Percentiles rank a stretch among this genome's conserved stretches.
These are phyloP conservation scores for Pristionchus exspectatus DNA, from an alignment of 2,888 invertebrate genomes.

Conservation along the genomic window DNA sequence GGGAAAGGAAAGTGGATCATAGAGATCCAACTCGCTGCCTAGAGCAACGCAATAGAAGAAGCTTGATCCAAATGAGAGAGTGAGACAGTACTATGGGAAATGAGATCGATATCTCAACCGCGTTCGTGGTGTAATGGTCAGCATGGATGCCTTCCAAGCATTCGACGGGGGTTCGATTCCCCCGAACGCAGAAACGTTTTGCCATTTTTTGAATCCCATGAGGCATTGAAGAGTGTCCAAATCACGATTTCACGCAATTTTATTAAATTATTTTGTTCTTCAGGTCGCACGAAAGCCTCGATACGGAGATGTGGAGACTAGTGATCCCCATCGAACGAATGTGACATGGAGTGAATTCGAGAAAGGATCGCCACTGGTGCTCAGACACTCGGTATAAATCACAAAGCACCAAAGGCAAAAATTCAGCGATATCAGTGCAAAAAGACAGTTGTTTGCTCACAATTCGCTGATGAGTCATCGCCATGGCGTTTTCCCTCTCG, in stretches of 20 bases:
- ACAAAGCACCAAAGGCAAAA: background rate
- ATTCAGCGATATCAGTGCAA: background rate
- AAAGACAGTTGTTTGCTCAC: background rate
- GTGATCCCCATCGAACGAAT: slow-evolving; percentile 61
- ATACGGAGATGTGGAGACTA: slow-evolving; percentile 63
- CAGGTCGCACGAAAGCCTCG: slow-evolving; percentile 59
- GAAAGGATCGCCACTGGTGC: slow-evolving; percentile 61
- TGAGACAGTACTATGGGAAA: background rate
- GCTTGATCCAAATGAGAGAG: background rate
- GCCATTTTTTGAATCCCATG: slow-evolving; percentile 11
- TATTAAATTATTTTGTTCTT: background rate
- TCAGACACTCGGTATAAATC: slow-evolving; percentile 59
- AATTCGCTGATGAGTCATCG: background rate
- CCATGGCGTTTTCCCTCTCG: background rate
- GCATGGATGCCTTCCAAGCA: slow-evolving; percentile 67
- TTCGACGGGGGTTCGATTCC: slow-evolving; percentile 66
- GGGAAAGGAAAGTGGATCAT: background rate
- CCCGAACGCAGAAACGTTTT: slow-evolving; percentile 59
- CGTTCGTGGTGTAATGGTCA: slow-evolving; percentile 65
- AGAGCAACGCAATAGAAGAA: background rate
- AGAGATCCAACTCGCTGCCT: background rate
- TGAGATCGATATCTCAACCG: background rate
- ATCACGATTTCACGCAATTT: background rate
- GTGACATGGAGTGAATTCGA: slow-evolving; percentile 66
- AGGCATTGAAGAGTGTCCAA: background rate